These are phyloP conservation scores for Cyclopterus lumpus DNA, from an alignment of 2,797 vertebrate genomes.

Conservation along the genomic window DNA sequence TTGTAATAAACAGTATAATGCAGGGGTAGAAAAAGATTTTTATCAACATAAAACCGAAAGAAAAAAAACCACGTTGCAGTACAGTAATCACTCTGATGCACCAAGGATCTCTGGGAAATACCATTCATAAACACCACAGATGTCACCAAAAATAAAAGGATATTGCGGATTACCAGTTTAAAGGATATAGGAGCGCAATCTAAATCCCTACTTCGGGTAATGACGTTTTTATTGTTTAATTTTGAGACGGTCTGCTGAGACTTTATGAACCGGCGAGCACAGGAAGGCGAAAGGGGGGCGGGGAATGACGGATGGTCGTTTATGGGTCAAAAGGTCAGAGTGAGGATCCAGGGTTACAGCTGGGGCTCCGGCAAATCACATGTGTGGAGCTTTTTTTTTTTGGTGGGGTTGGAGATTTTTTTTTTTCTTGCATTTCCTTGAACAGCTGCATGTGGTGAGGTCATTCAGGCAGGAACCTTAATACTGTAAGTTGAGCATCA, in stretches of 20 bases:
- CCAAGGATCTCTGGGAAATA: constrained; percentile 30
- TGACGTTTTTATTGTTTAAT: constrained; percentile 9
- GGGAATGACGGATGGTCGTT: constrained; percentile 25
- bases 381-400: not conserved
- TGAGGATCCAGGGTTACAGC: constrained; percentile 36
- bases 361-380: constrained; percentile 21
- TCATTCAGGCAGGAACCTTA: constrained; percentile 44
- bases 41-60: not conserved
- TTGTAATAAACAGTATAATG: not conserved
- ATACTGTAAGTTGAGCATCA: constrained; percentile 23
- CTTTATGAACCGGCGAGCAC: constrained; percentile 22
- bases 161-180: constrained; percentile 57
- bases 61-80: not conserved
- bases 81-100: not conserved
- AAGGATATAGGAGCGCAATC: constrained; percentile 18
- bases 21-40: not conserved
- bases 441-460: constrained; percentile 52
- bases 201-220: constrained; percentile 53
- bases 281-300: not conserved
- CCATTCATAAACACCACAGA: constrained; percentile 36
- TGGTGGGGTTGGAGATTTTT: constrained; percentile 12
- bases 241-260: constrained; percentile 1
- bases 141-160: constrained; percentile 59
- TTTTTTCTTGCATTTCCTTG: constrained; percentile 33
- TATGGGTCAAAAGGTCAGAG: constrained; percentile 41